Base-by-base conservation (phyloP, 2,888 invertebrate species). In the Ephialtes manifestator region DNA sequence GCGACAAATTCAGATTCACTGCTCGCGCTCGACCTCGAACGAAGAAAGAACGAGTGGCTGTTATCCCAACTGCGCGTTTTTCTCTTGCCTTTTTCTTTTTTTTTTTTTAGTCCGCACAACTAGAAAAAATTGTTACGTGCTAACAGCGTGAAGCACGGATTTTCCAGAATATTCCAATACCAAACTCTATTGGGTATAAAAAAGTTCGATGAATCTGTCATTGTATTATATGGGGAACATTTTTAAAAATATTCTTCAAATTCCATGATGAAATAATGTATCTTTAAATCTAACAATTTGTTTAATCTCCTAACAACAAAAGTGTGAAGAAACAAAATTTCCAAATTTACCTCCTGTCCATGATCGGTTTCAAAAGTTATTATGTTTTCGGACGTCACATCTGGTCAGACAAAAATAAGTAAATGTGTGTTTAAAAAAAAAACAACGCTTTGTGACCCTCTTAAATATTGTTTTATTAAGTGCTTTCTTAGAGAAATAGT, bases 1-100 rank as follows among this genome's bases (percentile, higher is more conserved):
- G 79, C 60, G 79, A 79, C 83, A 75, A 83, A 83, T 79, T 83
- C 70, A 83, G 79, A 79, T 79, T 71, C 79, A 83, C 60, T 60
- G 63, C 74, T 43, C 74, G 78, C 67, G 67, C 70, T 55, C 79
- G 43, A 60, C 48, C 63, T 63, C 74, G 68, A 78, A 74, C 63
- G 72, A 68, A 75, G 79, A 63, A 79, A 48, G 75, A 83, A 71
- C 74, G 71, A 79, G 43, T 8, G 11, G n/a, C 68, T 68, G 75
- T 70, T 70, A 75, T 79, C 43, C 43, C 43, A n/a, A 48, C 13
- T 39, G 60, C 51, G 68, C 60, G 71, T 51, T 8, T 55, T 77
- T 20, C 28, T 18, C 58, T 18, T 20, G n/a, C 51, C 68, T 35
- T 75, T 55, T 55, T 39, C 24, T 53, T 24, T 39, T 63, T 39